Base-by-base conservation (phyloP, 1,140 invertebrate genomes). In the Pomacea maculata region DNA sequence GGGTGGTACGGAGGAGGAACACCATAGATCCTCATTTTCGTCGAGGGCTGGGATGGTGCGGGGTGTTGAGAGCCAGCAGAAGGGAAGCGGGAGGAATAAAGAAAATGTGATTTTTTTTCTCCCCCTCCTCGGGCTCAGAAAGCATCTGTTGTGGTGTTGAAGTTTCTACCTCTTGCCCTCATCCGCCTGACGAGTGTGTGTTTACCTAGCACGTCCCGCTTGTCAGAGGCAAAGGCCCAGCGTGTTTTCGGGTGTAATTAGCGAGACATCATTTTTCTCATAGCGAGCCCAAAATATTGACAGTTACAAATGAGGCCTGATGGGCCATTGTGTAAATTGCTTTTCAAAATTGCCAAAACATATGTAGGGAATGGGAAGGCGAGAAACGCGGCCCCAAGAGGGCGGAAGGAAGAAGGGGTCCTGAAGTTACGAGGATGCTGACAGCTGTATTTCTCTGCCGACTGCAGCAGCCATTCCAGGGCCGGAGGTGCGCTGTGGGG, bases 251-350 rank as follows among this genome's bases (percentile, higher is more conserved):
- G 77, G 54, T 70, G 77, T 71, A 78, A 78, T 78, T 78, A 78
- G 77, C 65, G 64, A 70, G 68, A 78, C 77, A 78, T 78, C 77
- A 78, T 78, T 78, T 78, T 71, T 71, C 77, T 67, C 77, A 57
- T 78, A 78, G 77, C 77, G 52, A n/a, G 65, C 55, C 65, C 34
- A 78, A 78, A 78, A 78, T 78, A 78, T 78, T 78, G 77, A 78
- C 77, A 78, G 77, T 78, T 78, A 78, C 67, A 78, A 78, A 78
- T 71, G 77, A 78, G 77, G 34, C 77, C 77, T 78, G 77, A 78
- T 78, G 68, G 77, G 64, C 68, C 65, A 78, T 78, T 78, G 77
- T 78, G 77, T 78, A 78, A 78, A 78, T 78, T 71, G 77, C 77
- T 71, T 78, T 70, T 71, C 68, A 71, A 45, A 68, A 78, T 78